Percentiles rank a stretch among this genome's conserved stretches.
phyloP scores from a whole-genome alignment of 2,113 vertebrate species.

The Alethe diademata region DNA sequence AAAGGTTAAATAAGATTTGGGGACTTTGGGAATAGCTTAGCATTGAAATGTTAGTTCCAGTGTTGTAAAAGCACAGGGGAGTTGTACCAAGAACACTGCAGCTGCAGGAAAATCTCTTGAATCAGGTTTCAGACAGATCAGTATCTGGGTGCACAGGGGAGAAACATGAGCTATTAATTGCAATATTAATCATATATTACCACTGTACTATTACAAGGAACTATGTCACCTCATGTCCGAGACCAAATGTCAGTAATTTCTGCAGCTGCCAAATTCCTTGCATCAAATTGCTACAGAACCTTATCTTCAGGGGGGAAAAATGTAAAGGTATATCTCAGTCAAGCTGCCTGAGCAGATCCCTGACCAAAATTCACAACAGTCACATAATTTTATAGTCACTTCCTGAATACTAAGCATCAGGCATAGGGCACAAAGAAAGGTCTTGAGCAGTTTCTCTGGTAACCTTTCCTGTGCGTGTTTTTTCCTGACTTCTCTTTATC shows the following conservation, averaged over 20 bases:
- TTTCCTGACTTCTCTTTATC: neutral
- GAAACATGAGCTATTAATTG: conserved; percentile 34
- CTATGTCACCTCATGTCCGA: neutral
- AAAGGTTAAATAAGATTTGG: neutral
- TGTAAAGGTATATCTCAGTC: neutral
- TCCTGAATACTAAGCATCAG: neutral
- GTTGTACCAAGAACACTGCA: neutral
- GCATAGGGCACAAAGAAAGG: neutral
- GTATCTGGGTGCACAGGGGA: neutral
- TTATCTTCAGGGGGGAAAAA: neutral
- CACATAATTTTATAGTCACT: neutral
- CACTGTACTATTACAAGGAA: neutral
- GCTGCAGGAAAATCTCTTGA: conserved; percentile 18
- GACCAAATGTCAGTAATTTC: neutral
- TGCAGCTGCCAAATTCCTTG: neutral
- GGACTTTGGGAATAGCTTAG: neutral
- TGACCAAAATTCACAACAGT: neutral
- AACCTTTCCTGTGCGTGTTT: neutral
- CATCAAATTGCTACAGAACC: neutral
- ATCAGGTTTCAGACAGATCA: conserved; percentile 30
- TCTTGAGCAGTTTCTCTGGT: neutral
- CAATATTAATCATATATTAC: conserved; percentile 27
- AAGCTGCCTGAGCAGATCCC: neutral
- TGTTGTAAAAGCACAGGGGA: conserved; percentile 3
- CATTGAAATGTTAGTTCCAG: neutral